Conservation (phyloP, 2,797 vertebrate species). For the Melanotaenia trifasciata region DNA sequence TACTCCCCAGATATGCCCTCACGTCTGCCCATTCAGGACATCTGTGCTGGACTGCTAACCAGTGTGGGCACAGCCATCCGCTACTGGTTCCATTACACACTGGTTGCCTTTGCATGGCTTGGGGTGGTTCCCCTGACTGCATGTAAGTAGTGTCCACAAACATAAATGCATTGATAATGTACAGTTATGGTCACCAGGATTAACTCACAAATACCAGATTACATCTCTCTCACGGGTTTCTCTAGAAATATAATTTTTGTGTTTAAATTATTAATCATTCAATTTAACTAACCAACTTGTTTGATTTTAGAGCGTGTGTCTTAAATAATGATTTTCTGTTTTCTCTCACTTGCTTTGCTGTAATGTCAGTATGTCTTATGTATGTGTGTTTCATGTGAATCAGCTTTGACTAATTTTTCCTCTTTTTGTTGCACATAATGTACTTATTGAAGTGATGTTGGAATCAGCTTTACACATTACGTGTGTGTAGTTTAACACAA, state of each 20-base stretch:
- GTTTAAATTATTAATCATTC: not conserved
- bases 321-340: not conserved
- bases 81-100: constrained; percentile 99
- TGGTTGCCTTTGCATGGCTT: constrained; percentile 99
- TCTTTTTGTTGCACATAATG: not conserved
- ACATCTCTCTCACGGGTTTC: not conserved
- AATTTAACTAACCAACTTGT: not conserved
- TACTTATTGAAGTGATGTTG: not conserved
- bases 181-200: not conserved
- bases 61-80: constrained; percentile 99
- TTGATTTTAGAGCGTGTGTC: not conserved
- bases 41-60: constrained; percentile 97
- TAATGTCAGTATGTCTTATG: too few species aligned
- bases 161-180: constrained; percentile 2
- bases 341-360: not conserved
- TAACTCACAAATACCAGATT: not conserved
- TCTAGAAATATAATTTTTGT: not conserved
- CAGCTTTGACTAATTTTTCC: not conserved
- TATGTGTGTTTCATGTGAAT: too few species aligned
- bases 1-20: constrained; percentile 99
- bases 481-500: constrained; percentile 25
- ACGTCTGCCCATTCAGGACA: constrained; percentile 98
- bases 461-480: constrained; percentile 11
- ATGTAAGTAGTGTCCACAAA: constrained; percentile 86
- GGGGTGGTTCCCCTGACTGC: constrained; percentile 99